Base-by-base conservation (phyloP, 1,140 invertebrate species). In the Lasioglossum baleicum region DNA sequence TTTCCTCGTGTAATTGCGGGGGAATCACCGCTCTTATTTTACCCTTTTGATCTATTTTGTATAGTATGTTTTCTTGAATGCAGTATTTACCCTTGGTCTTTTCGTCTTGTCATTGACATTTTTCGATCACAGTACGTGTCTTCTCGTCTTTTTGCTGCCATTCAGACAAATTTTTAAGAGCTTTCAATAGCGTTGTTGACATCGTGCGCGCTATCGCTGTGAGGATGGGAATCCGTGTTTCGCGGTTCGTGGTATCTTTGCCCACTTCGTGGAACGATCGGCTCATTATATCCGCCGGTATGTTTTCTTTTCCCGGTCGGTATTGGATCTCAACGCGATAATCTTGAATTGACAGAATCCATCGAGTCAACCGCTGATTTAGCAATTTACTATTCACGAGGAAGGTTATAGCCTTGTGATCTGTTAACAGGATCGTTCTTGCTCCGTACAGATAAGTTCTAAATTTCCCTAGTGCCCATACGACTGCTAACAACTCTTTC, bases 1-100 rank as follows among this genome's bases (percentile, higher is more conserved):
- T n/a, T n/a, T n/a, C 6, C 0, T 58, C 20, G 7, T 20, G 20
- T 6, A 58, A 0, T 7, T 3, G 3, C 0, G 17, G 2, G 0
- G 56, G 56, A n/a, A 58, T 58, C 20, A 58, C 56, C 15, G n/a
- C 20, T 17, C 7, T n/a, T 1, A 7, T 0, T 17, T 4, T n/a
- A 0, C 56, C 56, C 5, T 17, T 6, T n/a, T 5, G 3, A n/a
- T 20, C 20, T 22, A 5, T 58, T n/a, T 20, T n/a, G 17, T 5
- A 58, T 22, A 17, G 0, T 3, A 8, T 58, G n/a, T 7, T 26
- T 0, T 26, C 56, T 7, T 5, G n/a, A 6, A 20, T 3, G 17
- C n/a, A 5, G 56, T 11, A 44, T 26, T 1, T 26, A 1, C 26
- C 56, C 17, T 7, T 3, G n/a, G 15, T 17, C 26, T 26, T 26